These are phyloP conservation scores for Phymorhynchus buccinoides DNA, from an alignment of 1,140 invertebrate species.

Conservation along the genomic window DNA sequence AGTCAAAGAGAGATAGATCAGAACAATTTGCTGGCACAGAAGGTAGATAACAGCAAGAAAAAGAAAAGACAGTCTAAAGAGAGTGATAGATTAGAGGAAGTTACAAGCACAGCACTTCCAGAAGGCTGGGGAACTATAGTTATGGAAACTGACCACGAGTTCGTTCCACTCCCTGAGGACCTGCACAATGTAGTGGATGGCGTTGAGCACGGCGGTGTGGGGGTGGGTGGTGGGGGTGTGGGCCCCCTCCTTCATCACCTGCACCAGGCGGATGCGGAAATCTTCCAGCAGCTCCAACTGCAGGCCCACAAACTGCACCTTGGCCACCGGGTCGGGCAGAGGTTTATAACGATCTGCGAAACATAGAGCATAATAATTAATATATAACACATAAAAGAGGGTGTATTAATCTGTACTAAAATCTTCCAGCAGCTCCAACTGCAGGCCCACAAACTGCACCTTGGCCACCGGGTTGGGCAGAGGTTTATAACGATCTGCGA, in stretches of 20 bases:
- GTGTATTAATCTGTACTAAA: too few relatives aligned
- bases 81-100: too few relatives aligned
- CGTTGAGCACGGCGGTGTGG: slow-evolving; percentile 85
- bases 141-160: slow-evolving; percentile 79
- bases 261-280: slow-evolving; percentile 85
- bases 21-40: too few relatives aligned
- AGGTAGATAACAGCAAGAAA: neutral
- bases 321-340: slow-evolving; percentile 87
- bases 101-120: too few relatives aligned
- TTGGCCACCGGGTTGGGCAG: slow-evolving; percentile 89
- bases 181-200: slow-evolving; percentile 84
- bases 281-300: slow-evolving; percentile 92
- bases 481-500: slow-evolving; percentile 84
- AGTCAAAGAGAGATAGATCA: too few relatives aligned
- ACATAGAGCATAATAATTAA: slow-evolving; percentile 23
- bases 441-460: slow-evolving; percentile 89
- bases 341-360: slow-evolving; percentile 84
- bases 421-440: slow-evolving; percentile 91
- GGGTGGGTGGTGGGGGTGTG: slow-evolving; percentile 78
- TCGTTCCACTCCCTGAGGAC: slow-evolving; percentile 90
- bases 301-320: slow-evolving; percentile 89
- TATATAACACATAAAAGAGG: too few relatives aligned
- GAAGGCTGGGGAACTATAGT: too few relatives aligned
- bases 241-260: slow-evolving; percentile 79
- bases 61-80: too few relatives aligned